A percentile compares a stretch with the other conserved stretches of the same genome.
Conservation (phyloP, 2,113 vertebrate genomes). For the Phoenicopterus ruber region DNA sequence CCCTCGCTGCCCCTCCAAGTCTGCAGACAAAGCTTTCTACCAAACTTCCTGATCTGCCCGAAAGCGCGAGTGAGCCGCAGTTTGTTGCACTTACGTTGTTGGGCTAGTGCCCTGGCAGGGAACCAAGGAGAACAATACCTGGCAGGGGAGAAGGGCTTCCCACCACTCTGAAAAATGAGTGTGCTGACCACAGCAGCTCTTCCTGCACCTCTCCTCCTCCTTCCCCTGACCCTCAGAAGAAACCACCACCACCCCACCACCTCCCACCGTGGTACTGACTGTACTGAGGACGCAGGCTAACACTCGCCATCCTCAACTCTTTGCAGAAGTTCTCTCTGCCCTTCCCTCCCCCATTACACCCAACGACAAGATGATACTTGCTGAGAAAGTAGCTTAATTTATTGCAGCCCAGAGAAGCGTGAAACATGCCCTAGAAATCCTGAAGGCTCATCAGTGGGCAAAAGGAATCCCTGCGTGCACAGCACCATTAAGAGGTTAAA, state of each 20-base stretch:
- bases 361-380: neutral
- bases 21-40: neutral
- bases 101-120: neutral
- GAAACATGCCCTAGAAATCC: constrained; percentile 3
- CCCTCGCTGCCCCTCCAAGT: neutral
- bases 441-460: neutral
- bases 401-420: neutral
- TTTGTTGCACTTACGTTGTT: neutral
- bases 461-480: neutral
- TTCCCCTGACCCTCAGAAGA: neutral
- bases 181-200: neutral
- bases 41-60: neutral
- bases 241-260: neutral
- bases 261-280: neutral
- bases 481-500: neutral
- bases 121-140: constrained; percentile 41
- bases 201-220: neutral
- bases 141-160: neutral
- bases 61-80: neutral
- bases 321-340: neutral
- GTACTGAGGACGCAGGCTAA: neutral
- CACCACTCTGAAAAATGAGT: neutral
- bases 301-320: neutral
- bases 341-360: neutral
- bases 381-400: neutral